phyloP scores from a whole-genome alignment of 2,797 vertebrate species.

The Enteromius paludinosus region DNA sequence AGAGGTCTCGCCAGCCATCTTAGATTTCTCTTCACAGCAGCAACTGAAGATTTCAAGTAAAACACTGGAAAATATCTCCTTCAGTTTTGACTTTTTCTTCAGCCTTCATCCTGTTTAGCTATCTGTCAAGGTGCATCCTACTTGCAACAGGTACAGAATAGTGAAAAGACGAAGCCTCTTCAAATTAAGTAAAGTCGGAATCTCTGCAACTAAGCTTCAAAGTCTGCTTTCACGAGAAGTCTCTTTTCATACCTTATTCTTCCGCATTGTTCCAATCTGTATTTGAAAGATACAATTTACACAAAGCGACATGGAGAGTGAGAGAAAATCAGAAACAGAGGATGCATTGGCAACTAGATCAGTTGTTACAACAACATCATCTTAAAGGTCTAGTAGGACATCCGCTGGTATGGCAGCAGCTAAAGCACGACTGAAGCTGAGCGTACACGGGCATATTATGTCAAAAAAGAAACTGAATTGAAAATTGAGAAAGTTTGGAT shows the following conservation, averaged over 20 bases:
- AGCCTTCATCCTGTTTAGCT: background rate
- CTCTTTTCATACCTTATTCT: no score
- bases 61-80: background rate
- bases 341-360: background rate
- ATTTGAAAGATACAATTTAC: background rate
- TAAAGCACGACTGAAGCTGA: background rate
- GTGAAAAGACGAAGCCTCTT: no score
- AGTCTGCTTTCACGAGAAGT: no score
- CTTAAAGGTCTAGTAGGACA: background rate
- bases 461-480: no score
- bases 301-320: background rate
- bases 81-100: background rate
- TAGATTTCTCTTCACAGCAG: background rate
- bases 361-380: slow-evolving; percentile 3
- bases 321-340: background rate
- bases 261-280: no score
- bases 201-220: no score
- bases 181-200: no score
- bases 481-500: background rate
- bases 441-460: no score
- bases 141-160: background rate
- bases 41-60: background rate
- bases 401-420: no score
- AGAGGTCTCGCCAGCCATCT: background rate
- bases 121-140: background rate